A percentile compares a stretch with the other conserved stretches of the same genome.
Conservation (phyloP, 2,888 invertebrate genomes). For the Tetragonisca angustula region DNA sequence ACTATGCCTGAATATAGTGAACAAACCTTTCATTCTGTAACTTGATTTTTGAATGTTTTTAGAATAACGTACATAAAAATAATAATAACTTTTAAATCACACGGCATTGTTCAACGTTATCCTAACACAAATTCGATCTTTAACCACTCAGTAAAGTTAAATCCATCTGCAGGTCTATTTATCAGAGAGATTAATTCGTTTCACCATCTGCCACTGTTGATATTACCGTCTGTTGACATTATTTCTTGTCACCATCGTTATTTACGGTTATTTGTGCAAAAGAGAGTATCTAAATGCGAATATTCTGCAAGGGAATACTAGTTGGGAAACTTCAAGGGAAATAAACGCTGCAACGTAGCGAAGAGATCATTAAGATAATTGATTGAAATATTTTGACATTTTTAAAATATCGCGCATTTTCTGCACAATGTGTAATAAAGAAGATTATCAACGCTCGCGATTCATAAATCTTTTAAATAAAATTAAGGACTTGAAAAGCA, state of each 20-base stretch:
- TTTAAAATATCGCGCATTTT: too few species aligned
- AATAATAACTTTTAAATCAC: not conserved
- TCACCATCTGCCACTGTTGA: constrained; percentile 9
- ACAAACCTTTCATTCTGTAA: not conserved
- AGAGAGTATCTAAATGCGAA: not conserved
- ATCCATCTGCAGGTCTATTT: not conserved
- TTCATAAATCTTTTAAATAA: too few species aligned
- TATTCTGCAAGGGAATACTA: not conserved
- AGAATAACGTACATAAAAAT: not conserved
- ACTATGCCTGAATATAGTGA: too few species aligned
- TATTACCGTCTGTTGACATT: constrained; percentile 1
- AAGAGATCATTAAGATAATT: constrained; percentile 4
- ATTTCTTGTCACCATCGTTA: constrained; percentile 1
- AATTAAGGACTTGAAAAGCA: too few species aligned
- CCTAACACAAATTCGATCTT: not conserved
- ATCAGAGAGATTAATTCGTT: not conserved
- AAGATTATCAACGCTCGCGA: too few species aligned
- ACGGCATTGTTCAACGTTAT: not conserved
- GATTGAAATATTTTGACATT: too few species aligned
- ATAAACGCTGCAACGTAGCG: constrained; percentile 9
- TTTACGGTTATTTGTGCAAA: constrained; percentile 8
- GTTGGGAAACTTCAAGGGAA: not conserved
- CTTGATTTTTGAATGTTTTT: not conserved
- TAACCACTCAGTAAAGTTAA: not conserved
- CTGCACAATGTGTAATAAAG: too few species aligned